Evolutionary conservation across 2,113 vertebrate species (phyloP).

Genomic region (cattle (Bos taurus)): DNA sequence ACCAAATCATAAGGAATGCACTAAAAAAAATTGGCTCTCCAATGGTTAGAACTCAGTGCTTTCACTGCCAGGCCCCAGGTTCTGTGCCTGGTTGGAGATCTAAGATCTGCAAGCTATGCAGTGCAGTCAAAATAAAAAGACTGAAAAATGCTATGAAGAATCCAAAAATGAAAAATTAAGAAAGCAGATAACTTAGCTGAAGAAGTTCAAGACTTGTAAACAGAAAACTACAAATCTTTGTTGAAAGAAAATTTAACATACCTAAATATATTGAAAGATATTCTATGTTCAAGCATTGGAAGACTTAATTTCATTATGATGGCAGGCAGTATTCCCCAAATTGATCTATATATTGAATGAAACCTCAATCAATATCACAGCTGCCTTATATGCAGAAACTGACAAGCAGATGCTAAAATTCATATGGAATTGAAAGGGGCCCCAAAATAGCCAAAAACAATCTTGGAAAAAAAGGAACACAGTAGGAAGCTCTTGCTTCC

Average conservation of each 20-base stretch:
- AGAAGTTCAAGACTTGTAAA: not conserved
- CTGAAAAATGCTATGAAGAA: not conserved
- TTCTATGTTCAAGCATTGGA: not conserved
- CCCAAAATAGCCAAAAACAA: not conserved
- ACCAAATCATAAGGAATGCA: not conserved
- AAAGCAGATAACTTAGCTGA: not conserved
- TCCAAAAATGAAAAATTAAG: not conserved
- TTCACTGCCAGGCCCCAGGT: not conserved
- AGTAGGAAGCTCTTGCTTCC: not conserved
- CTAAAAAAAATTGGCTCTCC: not conserved
- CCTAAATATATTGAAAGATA: not conserved
- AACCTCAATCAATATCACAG: not conserved
- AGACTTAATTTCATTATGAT: not conserved
- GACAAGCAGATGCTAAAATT: conserved; percentile 12
- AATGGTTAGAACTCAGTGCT: not conserved
- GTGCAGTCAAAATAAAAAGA: not conserved
- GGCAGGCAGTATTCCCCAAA: not conserved
- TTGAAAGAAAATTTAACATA: not conserved
- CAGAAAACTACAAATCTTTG: not conserved
- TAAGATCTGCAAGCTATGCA: not conserved
- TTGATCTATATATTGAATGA: not conserved
- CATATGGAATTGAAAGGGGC: not conserved
- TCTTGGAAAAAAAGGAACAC: not conserved
- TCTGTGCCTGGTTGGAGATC: not conserved
- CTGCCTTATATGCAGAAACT: not conserved